phyloP scores from a whole-genome alignment of 2,797 vertebrate genomes.

The Paratrypauchen microcephalus region DNA sequence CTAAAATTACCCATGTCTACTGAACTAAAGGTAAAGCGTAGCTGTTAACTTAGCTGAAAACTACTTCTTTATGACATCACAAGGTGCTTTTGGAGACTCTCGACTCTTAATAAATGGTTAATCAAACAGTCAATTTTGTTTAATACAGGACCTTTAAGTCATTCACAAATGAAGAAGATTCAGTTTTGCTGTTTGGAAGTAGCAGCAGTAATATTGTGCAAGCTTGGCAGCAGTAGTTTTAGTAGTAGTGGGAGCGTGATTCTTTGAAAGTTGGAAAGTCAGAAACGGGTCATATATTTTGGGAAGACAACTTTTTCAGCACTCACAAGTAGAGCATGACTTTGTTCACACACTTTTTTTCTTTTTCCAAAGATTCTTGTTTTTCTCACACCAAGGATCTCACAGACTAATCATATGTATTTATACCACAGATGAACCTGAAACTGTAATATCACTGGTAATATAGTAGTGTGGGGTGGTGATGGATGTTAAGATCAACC shows the following conservation, averaged over 20 bases:
- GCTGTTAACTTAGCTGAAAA: too few species aligned
- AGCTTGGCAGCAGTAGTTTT: background rate
- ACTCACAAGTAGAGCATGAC: background rate
- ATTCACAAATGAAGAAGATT: background rate
- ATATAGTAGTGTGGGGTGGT: background rate
- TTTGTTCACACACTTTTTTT: background rate
- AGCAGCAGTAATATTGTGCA: background rate
- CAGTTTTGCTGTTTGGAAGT: background rate
- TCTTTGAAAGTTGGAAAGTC: conserved; percentile 6
- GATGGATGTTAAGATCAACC: background rate
- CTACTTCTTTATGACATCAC: too few species aligned
- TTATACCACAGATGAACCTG: background rate
- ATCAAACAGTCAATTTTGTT: too few species aligned
- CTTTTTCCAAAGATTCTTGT: background rate
- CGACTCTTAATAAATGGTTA: too few species aligned
- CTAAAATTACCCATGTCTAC: too few species aligned
- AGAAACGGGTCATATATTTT: conserved; percentile 9
- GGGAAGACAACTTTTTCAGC: conserved; percentile 2
- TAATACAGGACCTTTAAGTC: background rate
- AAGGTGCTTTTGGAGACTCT: too few species aligned
- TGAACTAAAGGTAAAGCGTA: too few species aligned
- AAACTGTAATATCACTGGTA: background rate
- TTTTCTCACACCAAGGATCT: background rate
- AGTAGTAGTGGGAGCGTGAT: background rate
- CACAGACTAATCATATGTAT: too few species aligned